These are phyloP conservation scores for Stegana nigrithorax DNA, from an alignment of 2,888 invertebrate genomes.

Conservation along the genomic window DNA sequence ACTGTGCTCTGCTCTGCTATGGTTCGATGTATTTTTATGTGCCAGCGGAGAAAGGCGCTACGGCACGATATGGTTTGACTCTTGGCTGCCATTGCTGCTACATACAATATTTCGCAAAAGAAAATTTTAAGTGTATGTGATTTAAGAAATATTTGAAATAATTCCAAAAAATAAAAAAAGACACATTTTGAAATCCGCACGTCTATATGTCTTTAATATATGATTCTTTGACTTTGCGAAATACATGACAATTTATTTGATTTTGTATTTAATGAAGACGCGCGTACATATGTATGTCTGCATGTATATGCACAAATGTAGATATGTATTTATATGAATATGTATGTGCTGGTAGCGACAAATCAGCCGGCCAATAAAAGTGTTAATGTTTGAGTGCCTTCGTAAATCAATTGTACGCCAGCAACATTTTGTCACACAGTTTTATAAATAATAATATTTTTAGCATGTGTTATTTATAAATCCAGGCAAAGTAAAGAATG, in stretches of 20 bases:
- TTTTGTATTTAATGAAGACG: conserved; percentile 1
- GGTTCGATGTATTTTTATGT: no score
- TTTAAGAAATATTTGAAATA: conserved; percentile 17
- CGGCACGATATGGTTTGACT: no score
- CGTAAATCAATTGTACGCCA: neutral
- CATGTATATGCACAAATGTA: neutral
- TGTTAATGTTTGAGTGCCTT: conserved; percentile 9
- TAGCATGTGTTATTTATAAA: conserved; percentile 33
- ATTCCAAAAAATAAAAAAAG: conserved; percentile 14
- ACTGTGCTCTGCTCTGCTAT: no score
- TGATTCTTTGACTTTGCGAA: no score
- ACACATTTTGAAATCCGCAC: conserved; percentile 1
- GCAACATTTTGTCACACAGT: neutral
- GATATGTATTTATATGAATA: neutral
- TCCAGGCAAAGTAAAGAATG: neutral
- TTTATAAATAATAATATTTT: conserved; percentile 34
- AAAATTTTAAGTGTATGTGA: neutral
- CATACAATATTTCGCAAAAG: no score
- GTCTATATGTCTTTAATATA: neutral
- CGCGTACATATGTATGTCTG: neutral
- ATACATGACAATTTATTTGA: neutral
- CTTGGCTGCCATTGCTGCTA: no score
- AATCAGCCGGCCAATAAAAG: conserved; percentile 1
- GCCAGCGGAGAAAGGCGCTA: no score
- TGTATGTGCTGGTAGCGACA: neutral